These are phyloP conservation scores for Torymus texanus DNA, from an alignment of 2,888 invertebrate species.

Conservation along the genomic window DNA sequence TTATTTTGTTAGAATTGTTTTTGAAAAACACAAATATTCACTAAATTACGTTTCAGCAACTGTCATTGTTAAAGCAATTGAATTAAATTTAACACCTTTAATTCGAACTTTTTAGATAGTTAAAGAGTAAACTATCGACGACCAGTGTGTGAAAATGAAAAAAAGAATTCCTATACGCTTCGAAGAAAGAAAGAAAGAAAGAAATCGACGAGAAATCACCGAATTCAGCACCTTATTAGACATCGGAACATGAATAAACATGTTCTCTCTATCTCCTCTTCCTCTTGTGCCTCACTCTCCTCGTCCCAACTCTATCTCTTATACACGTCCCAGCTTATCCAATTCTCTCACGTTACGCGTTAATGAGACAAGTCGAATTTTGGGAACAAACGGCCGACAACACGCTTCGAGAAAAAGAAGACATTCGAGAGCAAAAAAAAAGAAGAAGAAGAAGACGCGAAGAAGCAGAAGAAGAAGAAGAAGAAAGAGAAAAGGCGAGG, in stretches of 20 bases:
- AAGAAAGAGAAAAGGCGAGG: neutral
- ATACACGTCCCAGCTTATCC: neutral
- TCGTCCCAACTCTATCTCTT: too few species aligned
- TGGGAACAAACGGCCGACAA: neutral
- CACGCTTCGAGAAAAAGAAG: slow-evolving; percentile 4
- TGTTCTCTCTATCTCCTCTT: slow-evolving; percentile 8
- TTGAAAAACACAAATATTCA: too few species aligned
- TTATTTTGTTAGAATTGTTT: too few species aligned
- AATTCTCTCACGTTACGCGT: slow-evolving; percentile 44
- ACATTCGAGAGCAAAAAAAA: neutral
- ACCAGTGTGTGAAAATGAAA: too few species aligned
- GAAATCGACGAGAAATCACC: neutral
- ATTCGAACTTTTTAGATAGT: too few species aligned
- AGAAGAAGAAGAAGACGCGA: neutral
- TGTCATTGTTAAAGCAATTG: too few species aligned
- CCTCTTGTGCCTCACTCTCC: neutral
- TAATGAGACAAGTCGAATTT: slow-evolving; percentile 48
- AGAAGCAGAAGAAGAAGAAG: neutral
- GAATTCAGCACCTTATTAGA: slow-evolving; percentile 10
- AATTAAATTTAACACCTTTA: too few species aligned
- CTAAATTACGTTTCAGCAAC: too few species aligned
- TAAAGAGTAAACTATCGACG: too few species aligned
- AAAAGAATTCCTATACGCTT: too few species aligned
- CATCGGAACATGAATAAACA: slow-evolving; percentile 8
- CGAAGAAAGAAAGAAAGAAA: too few species aligned